Base-by-base conservation (phyloP, 2,888 invertebrate species). In the Lutraria lutraria region DNA sequence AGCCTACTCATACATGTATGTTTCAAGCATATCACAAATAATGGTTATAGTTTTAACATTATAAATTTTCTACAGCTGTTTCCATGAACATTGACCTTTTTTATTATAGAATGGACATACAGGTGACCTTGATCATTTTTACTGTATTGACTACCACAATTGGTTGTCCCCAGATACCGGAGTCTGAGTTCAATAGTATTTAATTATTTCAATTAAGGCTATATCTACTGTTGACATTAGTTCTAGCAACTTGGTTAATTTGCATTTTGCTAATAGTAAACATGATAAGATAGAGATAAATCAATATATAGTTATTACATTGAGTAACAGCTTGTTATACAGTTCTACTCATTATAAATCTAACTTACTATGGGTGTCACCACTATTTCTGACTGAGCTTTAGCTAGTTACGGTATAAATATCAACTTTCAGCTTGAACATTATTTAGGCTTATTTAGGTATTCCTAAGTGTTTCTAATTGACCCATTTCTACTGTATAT, bases 141-240 rank as follows among this genome's bases (percentile, higher is more conserved):
- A 4, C 43, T 43, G 43, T 68, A 68, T 68, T 68, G 63, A 68
- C 25, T 10, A n/a, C 12, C 25, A 25, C 25, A 12, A 68, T n/a
- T 68, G 63, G 25, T 68, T 25, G 63, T 68, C 10, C 63, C 43
- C 63, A 25, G 25, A 68, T n/a, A 63, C n/a, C 56, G 1, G n/a
- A 68, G 63, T n/a, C 25, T 68, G 63, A 68, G 25, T 68, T 68
- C 63, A 68, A 68, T 68, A 68, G 4, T 25, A 68, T 68, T 68
- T 68, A 12, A 68, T 68, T 68, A 68, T 25, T 68, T 68, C n/a
- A 68, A 68, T 25, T 68, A 25, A 68, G 63, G 63, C 63, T 12
- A 68, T 68, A 25, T 68, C 63, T 68, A 25, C 63, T 68, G 63
- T 68, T 68, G 63, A 68, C 63, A 68, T 68, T 68, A n/a, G 63